Base-by-base conservation (phyloP, 2,888 invertebrate species). In the Drosophila merina region DNA sequence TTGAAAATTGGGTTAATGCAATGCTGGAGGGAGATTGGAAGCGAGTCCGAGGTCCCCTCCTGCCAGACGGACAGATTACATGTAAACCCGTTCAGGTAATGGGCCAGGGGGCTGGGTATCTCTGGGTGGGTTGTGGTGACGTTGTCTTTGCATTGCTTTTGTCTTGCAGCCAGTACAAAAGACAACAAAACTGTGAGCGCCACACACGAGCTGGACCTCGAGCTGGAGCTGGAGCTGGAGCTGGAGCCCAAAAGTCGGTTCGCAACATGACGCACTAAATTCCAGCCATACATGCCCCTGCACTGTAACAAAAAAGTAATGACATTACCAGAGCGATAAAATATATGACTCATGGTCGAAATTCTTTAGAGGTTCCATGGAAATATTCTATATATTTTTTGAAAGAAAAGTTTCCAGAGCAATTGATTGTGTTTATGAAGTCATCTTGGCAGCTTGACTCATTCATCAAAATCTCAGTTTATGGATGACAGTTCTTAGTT, bases 1-100 rank as follows among this genome's bases (percentile, higher is more conserved):
- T 74, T 80, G 81, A 72, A 81, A 81, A 82, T 86, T 85, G 84
- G 88, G 88, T 85, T 85, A 85, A 86, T 85, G 85, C 84, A 88
- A 82, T 83, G 77, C 77, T 78, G 79, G 59, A 67, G 38, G 58
- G 52, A 60, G 57, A 30, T 56, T 42, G 48, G 51, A 67, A 7
- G 31, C 20, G 44, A 28, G 49, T 1, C 12, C 26, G 56, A 45
- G 38, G 26, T 31, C 62, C 59, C 36, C 49, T 12, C 31, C 51
- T 4, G 57, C 57, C 54, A 51, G 54, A 45, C 64, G 42, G 59
- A 77, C 71, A 79, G 66, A 84, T 86, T 76, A 82, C 87, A 84
- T 78, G 87, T 55, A 76, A 82, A 86, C 87, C 69, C 60, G 82
- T 86, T 80, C 68, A 45, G 7, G 14, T 30, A 10, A 10, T 30